Evolutionary conservation across 2,113 vertebrate species (phyloP).

Genomic region (Rhinoderma darwinii): DNA sequence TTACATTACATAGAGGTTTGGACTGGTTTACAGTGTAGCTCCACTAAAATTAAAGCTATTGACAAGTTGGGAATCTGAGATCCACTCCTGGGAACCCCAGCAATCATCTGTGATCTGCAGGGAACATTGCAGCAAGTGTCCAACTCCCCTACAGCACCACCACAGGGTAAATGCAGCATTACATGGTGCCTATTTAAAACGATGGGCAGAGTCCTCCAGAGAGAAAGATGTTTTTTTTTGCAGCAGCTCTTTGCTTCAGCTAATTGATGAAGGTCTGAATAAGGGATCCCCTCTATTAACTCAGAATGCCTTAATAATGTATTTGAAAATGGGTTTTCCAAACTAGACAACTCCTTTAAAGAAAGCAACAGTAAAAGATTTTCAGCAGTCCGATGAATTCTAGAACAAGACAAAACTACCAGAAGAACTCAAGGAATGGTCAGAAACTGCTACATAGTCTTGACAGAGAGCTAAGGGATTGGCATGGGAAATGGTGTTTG

Average conservation of each 20-base stretch:
- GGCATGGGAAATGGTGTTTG: slow-evolving; percentile 23
- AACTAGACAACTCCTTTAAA: not conserved
- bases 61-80: too few relatives aligned
- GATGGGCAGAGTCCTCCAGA: not conserved
- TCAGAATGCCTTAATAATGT: not conserved
- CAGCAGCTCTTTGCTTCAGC: too few relatives aligned
- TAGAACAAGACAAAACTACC: not conserved
- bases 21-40: too few relatives aligned
- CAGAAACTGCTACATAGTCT: not conserved
- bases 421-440: not conserved
- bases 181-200: not conserved
- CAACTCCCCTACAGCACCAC: not conserved
- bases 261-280: not conserved
- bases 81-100: too few relatives aligned
- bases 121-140: not conserved
- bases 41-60: too few relatives aligned
- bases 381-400: too few relatives aligned
- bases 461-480: not conserved
- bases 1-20: too few relatives aligned
- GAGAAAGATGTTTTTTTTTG: not conserved
- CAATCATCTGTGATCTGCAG: not conserved
- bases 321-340: not conserved
- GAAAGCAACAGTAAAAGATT: too few relatives aligned
- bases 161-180: not conserved
- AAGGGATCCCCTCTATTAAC: too few relatives aligned